These are phyloP conservation scores for Ficedula albicollis DNA, from an alignment of 2,797 vertebrate genomes.

Conservation along the genomic window DNA sequence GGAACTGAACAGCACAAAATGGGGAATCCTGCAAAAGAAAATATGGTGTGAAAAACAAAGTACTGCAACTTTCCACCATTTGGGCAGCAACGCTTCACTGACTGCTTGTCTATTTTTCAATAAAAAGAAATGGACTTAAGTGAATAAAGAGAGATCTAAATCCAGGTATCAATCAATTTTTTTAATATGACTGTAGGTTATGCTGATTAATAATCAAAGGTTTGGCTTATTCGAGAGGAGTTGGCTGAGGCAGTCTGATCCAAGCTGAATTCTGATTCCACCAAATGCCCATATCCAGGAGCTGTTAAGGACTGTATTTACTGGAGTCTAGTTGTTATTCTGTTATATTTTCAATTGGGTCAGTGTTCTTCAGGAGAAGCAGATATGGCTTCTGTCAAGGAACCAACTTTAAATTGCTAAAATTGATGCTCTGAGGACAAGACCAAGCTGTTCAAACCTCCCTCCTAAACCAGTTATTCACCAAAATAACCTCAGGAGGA, in stretches of 20 bases:
- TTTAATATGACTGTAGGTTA: background rate
- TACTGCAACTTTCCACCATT: background rate
- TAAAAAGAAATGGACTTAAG: background rate
- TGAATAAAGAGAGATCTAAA: background rate
- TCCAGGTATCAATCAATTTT: background rate
- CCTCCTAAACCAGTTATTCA: background rate
- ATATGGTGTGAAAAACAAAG: background rate
- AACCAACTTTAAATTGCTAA: background rate
- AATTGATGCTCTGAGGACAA: background rate
- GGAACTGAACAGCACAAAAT: background rate
- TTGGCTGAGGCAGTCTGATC: background rate
- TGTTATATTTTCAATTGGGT: background rate
- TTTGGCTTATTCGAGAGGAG: background rate
- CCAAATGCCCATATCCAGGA: background rate
- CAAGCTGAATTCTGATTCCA: background rate
- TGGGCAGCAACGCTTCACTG: background rate
- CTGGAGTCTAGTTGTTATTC: background rate
- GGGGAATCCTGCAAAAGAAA: slow-evolving; percentile 38
- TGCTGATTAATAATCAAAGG: background rate
- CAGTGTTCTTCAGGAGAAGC: background rate
- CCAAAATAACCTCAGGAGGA: background rate
- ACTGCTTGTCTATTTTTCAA: background rate
- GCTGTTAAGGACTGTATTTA: background rate
- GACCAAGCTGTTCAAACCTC: background rate
- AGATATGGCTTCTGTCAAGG: background rate